Evolutionary conservation across 2,113 vertebrate species (phyloP).

Genomic region (Macquaria ambigua): DNA sequence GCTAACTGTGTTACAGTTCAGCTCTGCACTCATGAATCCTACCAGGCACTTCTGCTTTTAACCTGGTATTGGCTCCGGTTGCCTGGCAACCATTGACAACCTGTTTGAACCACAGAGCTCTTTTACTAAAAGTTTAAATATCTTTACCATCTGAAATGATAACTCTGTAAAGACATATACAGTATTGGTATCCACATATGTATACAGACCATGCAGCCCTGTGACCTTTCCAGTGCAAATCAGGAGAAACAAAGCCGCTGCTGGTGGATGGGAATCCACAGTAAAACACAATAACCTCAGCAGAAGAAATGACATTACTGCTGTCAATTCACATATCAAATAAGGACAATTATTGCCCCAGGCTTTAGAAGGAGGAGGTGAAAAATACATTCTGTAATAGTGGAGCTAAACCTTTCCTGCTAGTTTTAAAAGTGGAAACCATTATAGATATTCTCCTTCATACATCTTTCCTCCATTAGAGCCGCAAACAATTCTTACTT

Average conservation of each 20-base stretch:
- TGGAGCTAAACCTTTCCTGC: constrained; percentile 6
- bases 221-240: constrained; percentile 25
- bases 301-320: constrained; percentile 42
- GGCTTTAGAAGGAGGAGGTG: constrained; percentile 26
- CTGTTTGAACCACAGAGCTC: constrained; percentile 47
- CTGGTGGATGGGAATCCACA: constrained; percentile 15
- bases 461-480: neutral
- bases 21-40: constrained; percentile 68
- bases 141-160: constrained; percentile 45
- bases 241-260: neutral
- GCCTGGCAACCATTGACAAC: constrained; percentile 76
- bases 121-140: constrained; percentile 59
- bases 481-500: neutral
- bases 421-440: constrained; percentile 18
- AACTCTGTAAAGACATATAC: neutral
- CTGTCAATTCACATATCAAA: constrained; percentile 47
- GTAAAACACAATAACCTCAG: constrained; percentile 44
- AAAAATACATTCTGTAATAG: constrained; percentile 24
- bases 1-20: constrained; percentile 80
- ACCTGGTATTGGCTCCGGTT: constrained; percentile 66
- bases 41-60: constrained; percentile 61
- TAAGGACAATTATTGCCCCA: constrained; percentile 35
- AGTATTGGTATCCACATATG: constrained; percentile 2
- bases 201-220: neutral
- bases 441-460: neutral